Base-by-base conservation (phyloP, 1,140 invertebrate genomes). In the Aricia agestis region DNA sequence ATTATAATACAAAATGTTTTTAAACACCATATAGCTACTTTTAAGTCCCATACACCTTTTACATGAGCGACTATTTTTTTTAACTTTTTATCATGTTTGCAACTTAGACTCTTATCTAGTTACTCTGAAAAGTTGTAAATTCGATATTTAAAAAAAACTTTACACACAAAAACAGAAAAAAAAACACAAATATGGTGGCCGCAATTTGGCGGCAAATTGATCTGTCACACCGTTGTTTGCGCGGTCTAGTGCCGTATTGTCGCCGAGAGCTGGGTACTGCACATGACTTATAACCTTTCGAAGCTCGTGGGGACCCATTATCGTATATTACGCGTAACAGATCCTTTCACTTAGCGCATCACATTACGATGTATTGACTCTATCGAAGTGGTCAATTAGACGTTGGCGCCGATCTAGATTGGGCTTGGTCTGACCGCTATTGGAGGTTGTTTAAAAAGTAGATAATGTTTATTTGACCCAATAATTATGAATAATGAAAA, bases 281-380 rank as follows among this genome's bases (percentile, higher is more conserved):
- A 63, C 18, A 31, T 63, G 59, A 63, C 59, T 63, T 63, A 18
- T 63, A 11, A 63, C 59, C 59, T 63, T 63, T 63, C 19, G n/a
- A 5, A 19, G 19, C 59, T 63, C 19, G 59, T 19, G 59, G 59
- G 59, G 59, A 18, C 59, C 18, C 18, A 63, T 63, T 63, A 63
- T 63, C 59, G 18, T 63, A 19, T 25, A 63, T 63, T 63, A 63
- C 59, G 58, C 59, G 58, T 1, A 18, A 11, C 17, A 19, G 10
- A 25, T 63, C 59, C 59, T 63, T 63, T 63, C 59, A 63, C 59
- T 63, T 63, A 63, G 19, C 59, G 17, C 59, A 63, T 63, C 59
- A 19, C 9, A 25, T 63, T 19, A 19, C 59, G 18, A 63, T 63
- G 18, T 59, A 18, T 59, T 59, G 59, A 63, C 59, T 19, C 19